phyloP scores from a whole-genome alignment of 2,888 invertebrate genomes.

The Microplitis manilae region DNA sequence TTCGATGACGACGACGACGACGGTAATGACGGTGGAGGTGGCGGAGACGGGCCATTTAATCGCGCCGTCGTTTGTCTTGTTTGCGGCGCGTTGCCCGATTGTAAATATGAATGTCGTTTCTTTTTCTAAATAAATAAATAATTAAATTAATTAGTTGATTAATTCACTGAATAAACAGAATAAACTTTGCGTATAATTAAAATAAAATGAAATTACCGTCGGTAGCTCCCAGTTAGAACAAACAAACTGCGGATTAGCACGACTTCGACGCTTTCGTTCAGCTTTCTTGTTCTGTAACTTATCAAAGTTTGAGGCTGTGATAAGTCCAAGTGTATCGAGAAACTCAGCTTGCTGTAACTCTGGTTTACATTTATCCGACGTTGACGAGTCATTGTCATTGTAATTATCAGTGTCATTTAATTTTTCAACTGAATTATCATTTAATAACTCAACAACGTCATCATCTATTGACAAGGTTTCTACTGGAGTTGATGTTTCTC shows the following conservation, averaged over 20 bases:
- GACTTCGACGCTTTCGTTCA: slow-evolving; percentile 74
- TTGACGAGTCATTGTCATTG: slow-evolving; percentile 41
- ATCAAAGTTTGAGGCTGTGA: slow-evolving; percentile 71
- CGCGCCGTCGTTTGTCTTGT: slow-evolving; percentile 72
- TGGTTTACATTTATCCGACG: slow-evolving; percentile 46
- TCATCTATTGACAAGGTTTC: slow-evolving; percentile 63
- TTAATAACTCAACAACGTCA: slow-evolving; percentile 61
- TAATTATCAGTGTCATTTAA: slow-evolving; percentile 34
- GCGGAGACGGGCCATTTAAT: slow-evolving; percentile 65
- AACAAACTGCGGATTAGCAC: slow-evolving; percentile 75
- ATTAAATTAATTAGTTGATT: not conserved
- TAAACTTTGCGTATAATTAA: too few relatives aligned
- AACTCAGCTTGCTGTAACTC: slow-evolving; percentile 68
- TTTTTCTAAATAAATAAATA: slow-evolving; percentile 69
- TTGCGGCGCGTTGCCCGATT: slow-evolving; percentile 73
- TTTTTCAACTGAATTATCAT: slow-evolving; percentile 57
- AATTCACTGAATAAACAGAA: not conserved
- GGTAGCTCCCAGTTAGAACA: slow-evolving; percentile 70
- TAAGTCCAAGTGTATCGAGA: slow-evolving; percentile 71
- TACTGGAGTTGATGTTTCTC: slow-evolving; percentile 59
- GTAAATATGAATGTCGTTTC: slow-evolving; percentile 72
- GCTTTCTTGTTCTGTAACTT: slow-evolving; percentile 74
- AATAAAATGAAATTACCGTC: slow-evolving; percentile 53
- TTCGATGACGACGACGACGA: slow-evolving; percentile 53
- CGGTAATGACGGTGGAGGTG: slow-evolving; percentile 50